Evolutionary conservation across 2,113 vertebrate species (phyloP).

Genomic region (Leucoraja erinaceus): DNA sequence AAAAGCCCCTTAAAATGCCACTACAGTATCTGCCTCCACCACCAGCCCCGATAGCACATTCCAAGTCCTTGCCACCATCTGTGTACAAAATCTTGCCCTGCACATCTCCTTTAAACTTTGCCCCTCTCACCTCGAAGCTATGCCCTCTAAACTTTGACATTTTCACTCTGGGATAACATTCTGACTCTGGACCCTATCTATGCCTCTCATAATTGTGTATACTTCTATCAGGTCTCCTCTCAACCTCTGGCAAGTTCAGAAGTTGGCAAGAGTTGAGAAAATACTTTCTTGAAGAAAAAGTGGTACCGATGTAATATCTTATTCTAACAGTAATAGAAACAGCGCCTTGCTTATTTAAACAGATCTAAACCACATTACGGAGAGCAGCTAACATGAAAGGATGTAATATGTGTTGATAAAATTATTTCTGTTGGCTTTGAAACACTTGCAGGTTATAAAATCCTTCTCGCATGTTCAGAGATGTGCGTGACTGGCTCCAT

Average conservation of each 20-base stretch:
- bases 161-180: too few relatives aligned
- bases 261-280: not conserved
- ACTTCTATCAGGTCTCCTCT: too few relatives aligned
- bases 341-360: not conserved
- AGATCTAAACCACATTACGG: not conserved
- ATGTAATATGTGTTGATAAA: not conserved
- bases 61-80: too few relatives aligned
- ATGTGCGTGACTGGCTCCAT: not conserved
- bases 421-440: not conserved
- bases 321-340: not conserved
- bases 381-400: not conserved
- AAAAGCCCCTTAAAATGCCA: too few relatives aligned
- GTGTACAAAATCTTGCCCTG: too few relatives aligned
- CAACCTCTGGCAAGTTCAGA: not conserved
- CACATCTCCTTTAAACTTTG: too few relatives aligned
- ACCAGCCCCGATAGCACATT: too few relatives aligned
- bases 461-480: not conserved
- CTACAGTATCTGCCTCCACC: too few relatives aligned
- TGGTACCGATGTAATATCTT: not conserved
- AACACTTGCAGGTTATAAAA: not conserved
- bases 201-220: too few relatives aligned
- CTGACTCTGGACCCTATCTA: too few relatives aligned
- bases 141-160: too few relatives aligned
- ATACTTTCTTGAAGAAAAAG: not conserved
- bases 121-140: too few relatives aligned